Percentiles rank a stretch among this genome's conserved stretches.
phyloP scores from a whole-genome alignment of 2,113 vertebrate genomes.

The Pelobates fuscus region DNA sequence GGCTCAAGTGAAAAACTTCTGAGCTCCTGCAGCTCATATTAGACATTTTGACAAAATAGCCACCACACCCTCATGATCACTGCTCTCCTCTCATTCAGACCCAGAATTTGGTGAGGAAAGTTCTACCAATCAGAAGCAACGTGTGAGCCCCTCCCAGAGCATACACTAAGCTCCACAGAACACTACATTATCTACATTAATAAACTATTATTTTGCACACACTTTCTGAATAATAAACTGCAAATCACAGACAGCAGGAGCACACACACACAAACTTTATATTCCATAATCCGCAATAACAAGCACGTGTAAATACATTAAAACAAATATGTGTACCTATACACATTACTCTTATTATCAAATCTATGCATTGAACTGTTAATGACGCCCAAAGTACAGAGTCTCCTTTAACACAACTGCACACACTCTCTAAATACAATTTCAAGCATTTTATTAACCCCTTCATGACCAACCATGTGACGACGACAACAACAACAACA shows the following conservation, averaged over 20 bases:
- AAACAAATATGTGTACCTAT: background rate
- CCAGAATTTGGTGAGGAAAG: conserved; percentile 10
- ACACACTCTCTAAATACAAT: too few species aligned
- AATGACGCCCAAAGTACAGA: too few species aligned
- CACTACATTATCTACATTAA: background rate
- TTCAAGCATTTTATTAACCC: too few species aligned
- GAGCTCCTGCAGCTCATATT: background rate
- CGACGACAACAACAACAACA: too few species aligned
- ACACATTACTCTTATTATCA: too few species aligned
- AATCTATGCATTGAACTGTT: too few species aligned
- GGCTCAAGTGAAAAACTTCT: background rate
- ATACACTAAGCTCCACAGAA: background rate
- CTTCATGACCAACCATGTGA: too few species aligned
- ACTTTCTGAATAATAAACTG: background rate
- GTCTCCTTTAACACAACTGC: too few species aligned
- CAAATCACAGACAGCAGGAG: too few species aligned
- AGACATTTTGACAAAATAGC: conserved; percentile 9
- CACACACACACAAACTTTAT: too few species aligned
- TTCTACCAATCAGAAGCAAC: conserved; percentile 13
- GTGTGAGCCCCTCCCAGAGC: conserved; percentile 2
- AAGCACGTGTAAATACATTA: too few species aligned
- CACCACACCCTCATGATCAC: conserved; percentile 36
- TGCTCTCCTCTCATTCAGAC: conserved; percentile 27
- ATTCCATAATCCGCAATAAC: too few species aligned
- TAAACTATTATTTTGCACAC: conserved; percentile 3